Conservation (phyloP, 92 coral and sea anemone genomes). For the Actinernus sp. region DNA sequence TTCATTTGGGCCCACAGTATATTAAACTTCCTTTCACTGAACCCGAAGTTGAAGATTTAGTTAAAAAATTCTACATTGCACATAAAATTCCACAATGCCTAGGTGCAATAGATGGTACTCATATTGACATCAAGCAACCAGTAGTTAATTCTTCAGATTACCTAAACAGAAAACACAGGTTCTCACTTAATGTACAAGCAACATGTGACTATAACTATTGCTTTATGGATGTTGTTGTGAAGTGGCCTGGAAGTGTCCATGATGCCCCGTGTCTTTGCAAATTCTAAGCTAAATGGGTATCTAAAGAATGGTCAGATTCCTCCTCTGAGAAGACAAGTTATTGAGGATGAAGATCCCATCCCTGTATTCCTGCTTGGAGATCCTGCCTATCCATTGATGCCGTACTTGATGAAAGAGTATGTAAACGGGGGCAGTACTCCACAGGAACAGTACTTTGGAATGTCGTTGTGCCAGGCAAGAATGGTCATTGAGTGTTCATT, state of each 20-base stretch:
- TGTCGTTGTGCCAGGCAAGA: neutral
- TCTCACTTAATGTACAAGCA: constrained; percentile 45
- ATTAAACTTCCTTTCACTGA: constrained; percentile 40
- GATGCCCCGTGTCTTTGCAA: too few relatives aligned
- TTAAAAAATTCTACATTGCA: constrained; percentile 20
- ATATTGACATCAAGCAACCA: constrained; percentile 24
- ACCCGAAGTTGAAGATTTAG: constrained; percentile 24
- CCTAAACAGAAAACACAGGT: constrained; percentile 40
- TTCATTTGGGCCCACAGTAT: constrained; percentile 45
- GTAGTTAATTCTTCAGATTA: constrained; percentile 30
- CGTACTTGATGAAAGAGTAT: too few relatives aligned
- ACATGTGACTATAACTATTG: constrained; percentile 51
- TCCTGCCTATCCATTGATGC: too few relatives aligned
- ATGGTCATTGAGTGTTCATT: constrained; percentile 1
- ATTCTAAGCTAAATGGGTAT: too few relatives aligned
- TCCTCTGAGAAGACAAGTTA: too few relatives aligned
- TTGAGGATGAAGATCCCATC: too few relatives aligned
- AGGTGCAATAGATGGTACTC: constrained; percentile 24
- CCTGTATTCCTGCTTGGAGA: too few relatives aligned
- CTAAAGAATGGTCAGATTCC: too few relatives aligned
- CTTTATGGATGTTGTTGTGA: constrained; percentile 53
- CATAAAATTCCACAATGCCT: too few relatives aligned
- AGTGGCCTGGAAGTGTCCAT: too few relatives aligned
- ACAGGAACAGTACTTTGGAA: constrained; percentile 5
- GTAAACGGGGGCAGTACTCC: neutral